Conservation (phyloP, 2,888 invertebrate species). For the Allophyes oxyacanthae region DNA sequence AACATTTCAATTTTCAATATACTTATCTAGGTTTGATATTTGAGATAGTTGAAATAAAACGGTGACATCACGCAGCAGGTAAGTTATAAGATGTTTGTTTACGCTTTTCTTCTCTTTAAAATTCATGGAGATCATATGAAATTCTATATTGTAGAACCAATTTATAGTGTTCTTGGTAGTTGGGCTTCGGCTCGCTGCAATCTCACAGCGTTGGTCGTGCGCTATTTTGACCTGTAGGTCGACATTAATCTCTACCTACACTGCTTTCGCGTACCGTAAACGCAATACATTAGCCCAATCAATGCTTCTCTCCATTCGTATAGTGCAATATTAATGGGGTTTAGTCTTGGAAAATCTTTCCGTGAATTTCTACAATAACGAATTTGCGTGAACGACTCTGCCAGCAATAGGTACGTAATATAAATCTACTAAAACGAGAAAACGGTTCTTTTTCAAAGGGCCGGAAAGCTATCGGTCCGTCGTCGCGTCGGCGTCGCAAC, state of each 20-base stretch:
- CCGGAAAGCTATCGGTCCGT: conserved; percentile 62
- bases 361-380: conserved; percentile 21
- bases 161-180: conserved; percentile 51
- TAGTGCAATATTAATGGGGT: conserved; percentile 28
- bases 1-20: too few relatives aligned
- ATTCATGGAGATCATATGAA: too few relatives aligned
- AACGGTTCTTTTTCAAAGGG: conserved; percentile 69
- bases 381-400: conserved; percentile 22
- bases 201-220: conserved; percentile 62
- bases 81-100: too few relatives aligned
- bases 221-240: conserved; percentile 62
- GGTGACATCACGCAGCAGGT: too few relatives aligned
- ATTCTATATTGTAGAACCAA: conserved; percentile 31
- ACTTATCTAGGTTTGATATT: too few relatives aligned
- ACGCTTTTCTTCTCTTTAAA: too few relatives aligned
- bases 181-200: conserved; percentile 57
- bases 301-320: conserved; percentile 34
- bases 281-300: conserved; percentile 52
- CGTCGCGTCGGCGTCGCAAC: too few relatives aligned
- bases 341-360: conserved; percentile 20
- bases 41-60: too few relatives aligned
- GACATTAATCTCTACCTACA: conserved; percentile 63
- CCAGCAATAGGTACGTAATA: conserved; percentile 25
- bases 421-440: conserved; percentile 43
- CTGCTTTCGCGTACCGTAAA: conserved; percentile 61